A percentile compares a stretch with the other conserved stretches of the same genome.
phyloP scores from a whole-genome alignment of 2,888 invertebrate species.

The Perdita meconis region DNA sequence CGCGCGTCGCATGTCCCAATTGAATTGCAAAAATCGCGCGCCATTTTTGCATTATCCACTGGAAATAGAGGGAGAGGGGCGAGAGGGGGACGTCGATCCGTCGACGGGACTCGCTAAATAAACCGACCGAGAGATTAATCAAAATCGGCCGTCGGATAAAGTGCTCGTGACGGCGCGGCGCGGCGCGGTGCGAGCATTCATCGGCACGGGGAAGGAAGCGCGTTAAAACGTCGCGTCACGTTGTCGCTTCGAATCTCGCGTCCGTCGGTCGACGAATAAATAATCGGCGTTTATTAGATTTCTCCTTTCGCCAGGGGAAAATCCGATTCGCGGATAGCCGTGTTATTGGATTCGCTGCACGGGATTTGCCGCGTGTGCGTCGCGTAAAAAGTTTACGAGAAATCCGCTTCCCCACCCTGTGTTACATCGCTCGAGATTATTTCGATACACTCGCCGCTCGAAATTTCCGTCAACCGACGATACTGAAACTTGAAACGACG shows the following conservation, averaged over 20 bases:
- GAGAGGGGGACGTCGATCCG: conserved; percentile 18
- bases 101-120: conserved; percentile 6
- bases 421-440: conserved; percentile 1
- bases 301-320: conserved; percentile 14
- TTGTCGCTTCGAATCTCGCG: conserved; percentile 6
- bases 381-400: conserved; percentile 25
- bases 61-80: no score
- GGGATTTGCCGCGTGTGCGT: conserved; percentile 12
- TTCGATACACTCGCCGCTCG: no score
- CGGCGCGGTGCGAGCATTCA: conserved; percentile 17
- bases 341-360: conserved; percentile 32
- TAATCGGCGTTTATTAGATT: conserved; percentile 29
- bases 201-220: conserved; percentile 23
- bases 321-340: conserved; percentile 31
- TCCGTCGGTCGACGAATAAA: conserved; percentile 8
- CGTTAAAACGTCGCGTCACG: conserved; percentile 20
- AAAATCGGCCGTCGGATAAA: conserved; percentile 23
- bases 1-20: conserved; percentile 8
- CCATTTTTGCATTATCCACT: conserved; percentile 7
- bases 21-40: conserved; percentile 11
- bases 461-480: no score
- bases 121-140: conserved; percentile 16
- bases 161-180: conserved; percentile 9
- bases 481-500: no score
- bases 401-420: conserved; percentile 15